Conservation (phyloP, 2,113 vertebrate genomes). For the Nymphicus hollandicus region DNA sequence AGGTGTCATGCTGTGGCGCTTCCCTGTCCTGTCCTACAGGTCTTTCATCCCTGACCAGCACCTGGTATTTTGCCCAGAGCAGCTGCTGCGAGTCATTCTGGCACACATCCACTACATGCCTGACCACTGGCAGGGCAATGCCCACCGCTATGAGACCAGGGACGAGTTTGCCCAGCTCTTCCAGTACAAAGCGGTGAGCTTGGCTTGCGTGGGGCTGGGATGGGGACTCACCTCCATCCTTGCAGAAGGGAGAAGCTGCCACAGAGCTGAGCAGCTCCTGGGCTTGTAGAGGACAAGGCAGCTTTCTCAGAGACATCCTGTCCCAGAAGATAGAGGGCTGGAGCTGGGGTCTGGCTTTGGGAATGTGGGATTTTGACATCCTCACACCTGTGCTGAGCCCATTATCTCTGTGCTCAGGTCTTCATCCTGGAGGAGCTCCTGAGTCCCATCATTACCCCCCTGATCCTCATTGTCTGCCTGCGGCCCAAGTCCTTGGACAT, state of each 20-base stretch:
- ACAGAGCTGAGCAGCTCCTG: neutral
- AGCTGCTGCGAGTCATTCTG: constrained; percentile 93
- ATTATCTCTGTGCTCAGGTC: constrained; percentile 73
- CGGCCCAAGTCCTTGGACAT: constrained; percentile 96
- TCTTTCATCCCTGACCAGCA: constrained; percentile 98
- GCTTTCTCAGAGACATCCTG: neutral
- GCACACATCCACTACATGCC: constrained; percentile 99
- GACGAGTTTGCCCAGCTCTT: constrained; percentile 98
- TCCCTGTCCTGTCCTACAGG: constrained; percentile 62
- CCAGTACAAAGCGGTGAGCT: constrained; percentile 98
- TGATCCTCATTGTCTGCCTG: constrained; percentile 94
- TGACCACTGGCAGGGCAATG: constrained; percentile 98
- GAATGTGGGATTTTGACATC: neutral
- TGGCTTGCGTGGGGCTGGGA: neutral
- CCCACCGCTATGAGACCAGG: constrained; percentile 93
- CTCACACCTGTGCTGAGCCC: neutral
- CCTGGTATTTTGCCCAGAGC: constrained; percentile 96
- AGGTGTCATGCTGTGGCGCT: neutral
- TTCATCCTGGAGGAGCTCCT: constrained; percentile 96
- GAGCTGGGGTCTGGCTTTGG: neutral
- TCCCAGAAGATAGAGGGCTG: neutral
- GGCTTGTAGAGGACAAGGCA: neutral
- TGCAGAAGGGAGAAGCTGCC: neutral
- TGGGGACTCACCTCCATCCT: neutral
- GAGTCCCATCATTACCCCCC: constrained; percentile 94